Evolutionary conservation across 1,140 invertebrate genomes (phyloP), one percentile per base, ranked within the genome.

Genomic region (Oreohelix idahoensis): DNA sequence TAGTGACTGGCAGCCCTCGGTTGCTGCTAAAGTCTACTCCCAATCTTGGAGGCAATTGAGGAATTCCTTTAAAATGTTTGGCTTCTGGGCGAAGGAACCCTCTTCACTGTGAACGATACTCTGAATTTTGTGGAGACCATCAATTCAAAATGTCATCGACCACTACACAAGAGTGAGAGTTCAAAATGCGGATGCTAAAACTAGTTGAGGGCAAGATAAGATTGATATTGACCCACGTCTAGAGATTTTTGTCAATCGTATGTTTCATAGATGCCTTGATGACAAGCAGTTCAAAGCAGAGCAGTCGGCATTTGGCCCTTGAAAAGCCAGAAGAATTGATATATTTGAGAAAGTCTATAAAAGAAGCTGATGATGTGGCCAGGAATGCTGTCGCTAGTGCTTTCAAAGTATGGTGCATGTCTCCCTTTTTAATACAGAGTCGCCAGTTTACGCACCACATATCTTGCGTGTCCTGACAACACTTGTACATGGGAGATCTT

Each of bases 21-120:
- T 99, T 38, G 98, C 98, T 11, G 99, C 98, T 86, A 99, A 99
- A 94, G 97, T 99, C 10, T 99, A 99, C 90, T 99, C 98, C 93
- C 98, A n/a, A 99, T 93, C 94, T 99, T 75, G 98, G 98, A 42
- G n/a, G 97, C 97, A 10, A 99, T 98, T 93, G 96, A 98, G 92
- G 97, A 99, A 93, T 98, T 98, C 0, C 91, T 99, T n/a, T n/a
- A n/a, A n/a, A 81, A 97, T 96, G 45, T 98, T 97, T 94, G 97
- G n/a, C n/a, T 98, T 51, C 93, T 99, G 23, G 96, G 97, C 77
- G 97, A 98, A 89, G 97, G 97, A 73, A 95, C 96, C 88, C 93
- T 98, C 0, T 99, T 99, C 93, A 97, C 99, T 93, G 96, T 99
- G 0, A 98, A 97, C 92, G 95, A 96, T 63, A 94, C 96, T 74